Evolutionary conservation across 2,113 vertebrate genomes (phyloP).

Genomic region (Gallinago undulata): DNA sequence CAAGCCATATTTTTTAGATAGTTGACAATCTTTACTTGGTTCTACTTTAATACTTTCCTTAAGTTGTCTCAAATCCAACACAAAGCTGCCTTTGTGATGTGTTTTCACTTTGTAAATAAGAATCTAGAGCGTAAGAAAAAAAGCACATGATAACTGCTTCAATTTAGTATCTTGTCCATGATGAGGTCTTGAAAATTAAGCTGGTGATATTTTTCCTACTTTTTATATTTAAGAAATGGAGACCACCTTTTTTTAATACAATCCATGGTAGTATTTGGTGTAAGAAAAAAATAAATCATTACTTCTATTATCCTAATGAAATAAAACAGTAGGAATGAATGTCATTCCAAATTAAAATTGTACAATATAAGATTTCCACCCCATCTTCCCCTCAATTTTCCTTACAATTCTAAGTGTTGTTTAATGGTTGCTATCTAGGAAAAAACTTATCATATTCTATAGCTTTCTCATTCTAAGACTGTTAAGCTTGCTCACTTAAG

Average conservation of each 20-base stretch:
- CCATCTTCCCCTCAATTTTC: neutral
- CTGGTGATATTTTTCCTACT: neutral
- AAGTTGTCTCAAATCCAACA: neutral
- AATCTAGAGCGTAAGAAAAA: neutral
- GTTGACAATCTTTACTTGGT: neutral
- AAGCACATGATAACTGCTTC: neutral
- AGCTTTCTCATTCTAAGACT: neutral
- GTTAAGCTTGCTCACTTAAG: neutral
- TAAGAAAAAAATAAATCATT: neutral
- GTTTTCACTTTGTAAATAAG: constrained; percentile 6
- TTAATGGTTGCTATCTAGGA: neutral
- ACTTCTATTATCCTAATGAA: neutral
- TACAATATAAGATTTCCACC: neutral
- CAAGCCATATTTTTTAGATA: neutral
- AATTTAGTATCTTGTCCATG: neutral
- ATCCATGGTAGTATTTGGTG: neutral
- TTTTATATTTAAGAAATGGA: neutral
- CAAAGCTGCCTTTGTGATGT: neutral
- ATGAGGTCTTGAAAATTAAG: neutral
- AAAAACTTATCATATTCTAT: neutral
- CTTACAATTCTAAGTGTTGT: neutral
- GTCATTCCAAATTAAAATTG: neutral
- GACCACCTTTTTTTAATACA: neutral
- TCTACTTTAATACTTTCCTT: neutral
- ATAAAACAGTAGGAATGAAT: neutral